Conservation (phyloP, 1,140 invertebrate genomes). For the Araneus ventricosus region DNA sequence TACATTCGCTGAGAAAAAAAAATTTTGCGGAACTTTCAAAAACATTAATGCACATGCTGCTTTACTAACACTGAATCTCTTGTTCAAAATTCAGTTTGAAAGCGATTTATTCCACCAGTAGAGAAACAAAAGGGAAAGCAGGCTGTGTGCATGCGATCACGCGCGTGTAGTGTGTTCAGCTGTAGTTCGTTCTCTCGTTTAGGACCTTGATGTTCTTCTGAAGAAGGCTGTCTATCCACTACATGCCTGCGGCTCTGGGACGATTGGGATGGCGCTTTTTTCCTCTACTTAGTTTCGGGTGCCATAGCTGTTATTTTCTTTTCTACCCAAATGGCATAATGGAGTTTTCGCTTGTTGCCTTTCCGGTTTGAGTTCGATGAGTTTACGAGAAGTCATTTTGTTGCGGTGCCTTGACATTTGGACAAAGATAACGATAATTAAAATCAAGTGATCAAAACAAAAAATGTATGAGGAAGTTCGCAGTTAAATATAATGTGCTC, state of each 20-base stretch:
- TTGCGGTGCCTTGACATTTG: not conserved
- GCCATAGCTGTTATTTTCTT: not conserved
- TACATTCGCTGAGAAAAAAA: not conserved
- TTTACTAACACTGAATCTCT: not conserved
- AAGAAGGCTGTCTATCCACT: conserved; percentile 29
- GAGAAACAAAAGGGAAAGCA: conserved; percentile 12
- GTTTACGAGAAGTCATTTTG: not conserved
- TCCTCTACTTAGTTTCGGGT: conserved; percentile 43
- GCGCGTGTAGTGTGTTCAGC: conserved; percentile 21
- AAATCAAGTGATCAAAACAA: not conserved
- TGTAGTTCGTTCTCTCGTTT: conserved; percentile 4
- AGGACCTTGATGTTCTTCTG: conserved; percentile 18
- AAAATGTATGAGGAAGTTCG: too few relatives aligned
- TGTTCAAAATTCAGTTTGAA: not conserved
- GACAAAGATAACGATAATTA: not conserved
- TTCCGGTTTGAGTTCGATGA: conserved; percentile 8
- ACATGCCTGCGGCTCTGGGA: conserved; percentile 51
- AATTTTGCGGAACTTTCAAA: not conserved
- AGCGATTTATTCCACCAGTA: not conserved
- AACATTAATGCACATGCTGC: not conserved
- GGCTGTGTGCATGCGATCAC: not conserved
- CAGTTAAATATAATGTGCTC: too few relatives aligned
- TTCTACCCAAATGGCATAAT: not conserved
- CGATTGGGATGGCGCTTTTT: conserved; percentile 29
- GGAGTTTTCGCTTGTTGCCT: not conserved